Base-by-base conservation (phyloP, 2,888 invertebrate species). In the Coecobrya sp. region DNA sequence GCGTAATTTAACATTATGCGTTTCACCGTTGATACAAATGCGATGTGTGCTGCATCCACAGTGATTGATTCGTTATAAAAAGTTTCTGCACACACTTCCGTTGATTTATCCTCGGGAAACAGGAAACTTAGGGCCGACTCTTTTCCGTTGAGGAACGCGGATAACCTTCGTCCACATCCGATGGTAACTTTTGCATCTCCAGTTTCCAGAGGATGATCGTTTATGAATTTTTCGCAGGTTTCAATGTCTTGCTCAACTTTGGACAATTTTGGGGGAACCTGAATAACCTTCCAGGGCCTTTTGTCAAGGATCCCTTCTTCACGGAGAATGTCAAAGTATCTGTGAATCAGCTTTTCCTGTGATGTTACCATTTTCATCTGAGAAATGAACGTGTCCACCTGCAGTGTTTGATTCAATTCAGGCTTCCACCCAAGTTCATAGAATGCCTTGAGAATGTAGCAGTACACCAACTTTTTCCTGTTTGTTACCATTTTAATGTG, bases 31-130 rank as follows among this genome's bases (percentile, higher is more conserved):
- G 68, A 45, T 55, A 79, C 73, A 19, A 93, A 11, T 7, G 90
- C 90, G 8, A 25, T n/a, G 19, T 91, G 85, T 30, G 79, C 86
- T 10, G 86, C 82, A 73, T 84, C 76, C 0, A 84, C 86, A 27
- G 90, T 89, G n/a, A 88, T 88, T 22, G 93, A 92, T 19, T 93
- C 89, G 55, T 89, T 91, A 85, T 93, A 93, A 68, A 92, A 93
- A 1, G 84, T 87, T 55, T 90, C 86, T 0, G 93, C 93, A 25
- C 89, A 89, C n/a, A 93, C 82, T n/a, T 92, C 91, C 5, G 70
- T 89, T 19, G 90, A 68, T 30, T 91, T 87, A 19, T 93, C 93
- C 59, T 93, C 93, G 0, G 93, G 93, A 73, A 93, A 93, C 11
- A 93, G 89, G 45, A 93, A 91, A 25, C 76, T 76, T 36, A 93